Base-by-base conservation (phyloP, 2,888 invertebrate genomes). In the Orthonevra nobilis region DNA sequence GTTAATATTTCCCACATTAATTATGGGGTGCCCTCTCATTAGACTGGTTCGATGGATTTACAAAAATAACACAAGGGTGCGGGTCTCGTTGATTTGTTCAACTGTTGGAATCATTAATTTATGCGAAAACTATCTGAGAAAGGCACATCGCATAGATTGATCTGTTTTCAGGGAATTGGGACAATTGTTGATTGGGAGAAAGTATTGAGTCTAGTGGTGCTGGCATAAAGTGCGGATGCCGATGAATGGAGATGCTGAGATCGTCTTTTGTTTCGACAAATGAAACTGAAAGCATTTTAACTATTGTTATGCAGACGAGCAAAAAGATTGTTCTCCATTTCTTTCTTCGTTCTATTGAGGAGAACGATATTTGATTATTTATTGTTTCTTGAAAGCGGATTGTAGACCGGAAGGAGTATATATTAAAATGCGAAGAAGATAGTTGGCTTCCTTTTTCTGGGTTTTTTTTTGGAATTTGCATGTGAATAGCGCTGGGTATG, bases 121-220 rank as follows among this genome's bases (percentile, higher is more conserved):
- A 68, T 68, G 68, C 58, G 40, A 46, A 48, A 40, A 32, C 23
- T 17, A 48, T 32, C 58, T 68, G 58, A 30, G 68, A 68, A 68
- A 58, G 48, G 46, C 9, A 14, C 10, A 36, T 66, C 38, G 44
- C 44, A 46, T 54, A 36, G 66, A 66, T 66, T 66, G 66, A 66
- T 56, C 56, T 66, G 54, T 66, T 46, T 15, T 0, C 46, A 9
- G 28, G 54, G 54, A 66, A 66, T 46, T 46, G 66, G 66, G 66
- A 66, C 66, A 66, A 36, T 66, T 56, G 44, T 56, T 66, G 66
- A 66, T 46, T 56, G 54, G 20, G 66, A 56, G 54, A 66, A 56
- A 56, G 54, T 66, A 56, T 44, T 38, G 12, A 10, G 14, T 15
- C 19, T 4, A 3, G 12, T n/a, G n/a, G 7, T 14, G 30, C 14